Base-by-base conservation (phyloP, 2,797 vertebrate species). In the Synanceia verrucosa region DNA sequence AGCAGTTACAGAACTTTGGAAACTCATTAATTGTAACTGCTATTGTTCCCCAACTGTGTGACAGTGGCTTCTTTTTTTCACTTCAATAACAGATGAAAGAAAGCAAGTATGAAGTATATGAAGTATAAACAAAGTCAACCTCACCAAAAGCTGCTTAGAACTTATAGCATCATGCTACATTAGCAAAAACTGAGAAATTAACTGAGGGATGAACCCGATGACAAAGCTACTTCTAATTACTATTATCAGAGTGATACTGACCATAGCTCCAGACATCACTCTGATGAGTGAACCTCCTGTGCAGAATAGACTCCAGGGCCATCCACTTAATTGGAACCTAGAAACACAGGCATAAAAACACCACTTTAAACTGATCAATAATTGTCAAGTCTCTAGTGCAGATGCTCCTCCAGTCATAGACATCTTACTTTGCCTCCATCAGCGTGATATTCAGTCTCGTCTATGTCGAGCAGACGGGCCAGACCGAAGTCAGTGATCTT, bases 261-360 rank as follows among this genome's bases (percentile, higher is more conserved):
- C 98, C 98, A 0, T 99, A 99, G 85, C 98, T 99, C 98, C 98
- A 99, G 52, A 99, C 97, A 0, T 99, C 98, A 46, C 98, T 99
- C 92, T 99, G 97, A 88, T 99, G 97, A 7, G 98, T 99, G 88
- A 99, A 99, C 85, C 78, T 96, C 56, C 98, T 94, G 82, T 97
- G 96, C 12, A 98, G 93, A 82, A 99, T 99, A 24, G 97, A 99
- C 85, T 99, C 97, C 83, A 99, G 79, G 0, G 98, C 97, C 98
- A 99, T 99, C 98, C 98, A 99, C 86, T 99, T 99, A 86, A 99
- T 99, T 2, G 98, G 97, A 1, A 99, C 97, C 98, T 99, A n/a
- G 2, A 63, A 56, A 78, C 37, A 78, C 9, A 69, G 11, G n/a
- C n/a, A 72, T 7, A 16, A 26, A 2, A n/a, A 44, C 8, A 4